Base-by-base conservation (phyloP, 2,797 vertebrate genomes). In the Emydoidea blandingii region DNA sequence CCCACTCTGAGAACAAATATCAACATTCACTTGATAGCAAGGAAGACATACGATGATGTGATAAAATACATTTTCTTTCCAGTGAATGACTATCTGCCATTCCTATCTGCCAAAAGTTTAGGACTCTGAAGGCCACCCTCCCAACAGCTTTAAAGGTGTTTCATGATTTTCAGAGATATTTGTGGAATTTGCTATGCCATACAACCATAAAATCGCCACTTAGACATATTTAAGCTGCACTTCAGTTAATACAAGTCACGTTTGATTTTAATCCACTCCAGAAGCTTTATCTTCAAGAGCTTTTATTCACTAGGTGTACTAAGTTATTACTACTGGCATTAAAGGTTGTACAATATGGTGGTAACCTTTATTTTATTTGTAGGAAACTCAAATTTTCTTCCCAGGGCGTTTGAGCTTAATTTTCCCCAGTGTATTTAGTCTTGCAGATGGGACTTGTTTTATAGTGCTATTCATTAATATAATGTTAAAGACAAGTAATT, bases 291-390 rank as follows among this genome's bases (percentile, higher is more conserved):
- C 0, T 0, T 88, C 92, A 0, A 37, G 94, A 93, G 94, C 52
- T 41, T 47, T 50, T 23, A 86, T 86, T 93, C 91, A 79, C 84
- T 68, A 91, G 94, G 89, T 94, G 85, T 95, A 56, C 82, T 78
- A 2, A 53, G n/a, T 91, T 78, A 92, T 92, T 94, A 57, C 83
- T 85, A 87, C 27, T 52, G 80, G 1, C 83, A 83, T 96, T 97
- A 94, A 97, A 97, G 86, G 81, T 62, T 95, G 91, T 92, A 88
- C 89, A 49, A 94, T 90, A 92, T 74, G 37, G 90, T 9, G 85
- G 50, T 79, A 82, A 96, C 94, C 94, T 94, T 92, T 93, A 50
- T 87, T 92, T 74, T 83, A 68, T 49, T 52, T 86, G 90, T 83
- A 83, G 79, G 91, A 95, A 83, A 86, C 83, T 96, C 87, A 6